Evolutionary conservation across 1,140 invertebrate species (phyloP), one percentile per base, ranked within the genome.

Genomic region (Bombus pascuorum): DNA sequence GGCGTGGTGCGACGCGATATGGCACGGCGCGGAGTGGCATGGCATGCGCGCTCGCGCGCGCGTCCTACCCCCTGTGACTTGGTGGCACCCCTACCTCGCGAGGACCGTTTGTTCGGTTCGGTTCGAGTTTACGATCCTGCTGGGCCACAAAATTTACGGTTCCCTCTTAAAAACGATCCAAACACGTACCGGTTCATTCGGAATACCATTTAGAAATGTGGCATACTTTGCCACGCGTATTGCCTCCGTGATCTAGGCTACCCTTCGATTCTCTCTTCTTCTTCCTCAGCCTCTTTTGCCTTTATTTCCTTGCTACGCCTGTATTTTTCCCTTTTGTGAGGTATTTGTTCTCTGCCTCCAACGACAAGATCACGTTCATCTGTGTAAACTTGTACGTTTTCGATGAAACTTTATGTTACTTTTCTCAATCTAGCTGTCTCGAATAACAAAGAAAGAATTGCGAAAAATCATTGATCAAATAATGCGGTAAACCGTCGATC

Each of bases 121-220:
- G 39, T 79, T 15, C 57, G 57, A 68, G 72, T 88, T 88, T 90
- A 86, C 59, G 62, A 68, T 28, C 88, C 88, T 68, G 85, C 88
- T 90, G 89, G n/a, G 86, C 75, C 71, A n/a, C 44, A 76, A 89
- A 89, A 90, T 87, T 90, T 90, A 89, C 81, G 82, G 66, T 87
- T n/a, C 71, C 76, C 79, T 85, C 65, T 89, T 87, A 89, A 73
- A 90, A 90, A 25, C 70, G 75, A 83, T 85, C 44, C 71, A 89
- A 90, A 90, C 85, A 89, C 74, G 81, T 89, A 88, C 65, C 86
- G 57, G 65, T 73, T 47, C 57, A 72, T 87, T 32, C 59, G 28
- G 39, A 32, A 39, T 18, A 42, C 10, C 68, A 59, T 59, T 59
- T 53, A n/a, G 44, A 74, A 83, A 42, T 37, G 62, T 42, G 76